Evolutionary conservation across 2,113 vertebrate genomes (phyloP), one percentile per base, ranked within the genome.

Genomic region (Steatornis caripensis): DNA sequence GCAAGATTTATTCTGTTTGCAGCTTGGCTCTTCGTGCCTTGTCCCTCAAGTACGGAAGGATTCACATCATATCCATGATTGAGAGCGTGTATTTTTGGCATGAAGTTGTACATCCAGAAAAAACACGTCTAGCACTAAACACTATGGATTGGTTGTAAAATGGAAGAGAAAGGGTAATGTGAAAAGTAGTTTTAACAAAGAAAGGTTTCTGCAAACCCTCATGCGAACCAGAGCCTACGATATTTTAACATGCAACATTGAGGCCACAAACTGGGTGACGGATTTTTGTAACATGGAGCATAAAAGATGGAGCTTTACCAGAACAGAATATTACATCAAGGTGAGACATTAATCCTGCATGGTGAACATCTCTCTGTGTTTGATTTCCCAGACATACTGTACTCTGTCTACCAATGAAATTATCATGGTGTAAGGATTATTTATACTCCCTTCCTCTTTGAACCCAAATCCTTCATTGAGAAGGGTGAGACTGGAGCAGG

Each of bases 181-280:
- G 22, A 51, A 74, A 58, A 65, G 18, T 1, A 12, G 4, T 32
- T 87, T 60, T 61, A 65, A 80, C 36, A 8, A 76, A 90, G 13
- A 76, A 69, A 69, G 17, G 4, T 69, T 83, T 83, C 46, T 21
- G 55, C 20, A 80, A 80, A 43, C 2, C 18, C 46, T 60, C 10
- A 5, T 1, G 12, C 29, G 16, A 79, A 49, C 8, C 37, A 55
- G 15, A 34, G 23, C 9, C 30, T 30, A 6, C 0, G 11, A 27
- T 43, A 83, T 58, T 83, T 89, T 57, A 95, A 87, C 30, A 57
- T 74, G 27, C 34, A 75, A 14, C 39, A 84, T 20, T 0, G 0
- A 65, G 48, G 12, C 4, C 45, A 64, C 45, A 45, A 48, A 45
- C 46, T 6, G 24, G 22, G 36, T 29, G 51, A 54, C 0, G 8